Evolutionary conservation across 2,888 invertebrate species (phyloP).

Genomic region (Eilema caniola): DNA sequence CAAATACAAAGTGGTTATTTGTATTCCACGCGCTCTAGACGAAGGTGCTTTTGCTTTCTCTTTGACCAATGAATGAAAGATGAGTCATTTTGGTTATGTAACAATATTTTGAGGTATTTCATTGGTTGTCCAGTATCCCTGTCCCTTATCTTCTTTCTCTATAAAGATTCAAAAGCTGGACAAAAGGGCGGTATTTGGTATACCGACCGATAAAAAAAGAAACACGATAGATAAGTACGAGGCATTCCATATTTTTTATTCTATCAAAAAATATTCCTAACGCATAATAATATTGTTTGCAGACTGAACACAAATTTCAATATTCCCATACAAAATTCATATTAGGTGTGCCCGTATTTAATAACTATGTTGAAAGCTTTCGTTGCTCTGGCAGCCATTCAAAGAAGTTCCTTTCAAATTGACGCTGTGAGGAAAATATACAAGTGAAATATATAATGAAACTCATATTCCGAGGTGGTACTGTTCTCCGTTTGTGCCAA

Average conservation of each 20-base stretch:
- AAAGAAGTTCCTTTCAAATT: conserved; percentile 25
- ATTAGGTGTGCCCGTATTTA: conserved; percentile 17
- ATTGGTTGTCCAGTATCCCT: too few species aligned
- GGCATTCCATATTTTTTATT: too few species aligned
- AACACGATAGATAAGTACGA: too few species aligned
- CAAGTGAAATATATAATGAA: conserved; percentile 25
- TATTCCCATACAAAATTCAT: conserved; percentile 20
- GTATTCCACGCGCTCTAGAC: too few species aligned
- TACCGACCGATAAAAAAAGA: too few species aligned
- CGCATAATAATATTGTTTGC: not conserved
- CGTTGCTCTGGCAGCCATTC: conserved; percentile 27
- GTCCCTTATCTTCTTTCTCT: too few species aligned
- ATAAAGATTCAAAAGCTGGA: too few species aligned
- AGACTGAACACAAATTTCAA: conserved; percentile 16
- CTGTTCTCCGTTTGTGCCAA: conserved; percentile 24
- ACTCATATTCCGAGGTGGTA: conserved; percentile 24
- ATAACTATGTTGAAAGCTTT: conserved; percentile 21
- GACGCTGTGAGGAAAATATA: conserved; percentile 23
- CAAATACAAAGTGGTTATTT: not conserved
- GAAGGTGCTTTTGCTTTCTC: too few species aligned
- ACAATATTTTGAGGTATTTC: too few species aligned
- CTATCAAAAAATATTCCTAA: not conserved
- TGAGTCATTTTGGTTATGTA: too few species aligned
- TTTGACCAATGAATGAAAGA: too few species aligned
- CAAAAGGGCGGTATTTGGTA: too few species aligned